A percentile compares a stretch with the other conserved stretches of the same genome.
phyloP scores from a whole-genome alignment of 1,140 invertebrate species.

The Maconellicoccus hirsutus region DNA sequence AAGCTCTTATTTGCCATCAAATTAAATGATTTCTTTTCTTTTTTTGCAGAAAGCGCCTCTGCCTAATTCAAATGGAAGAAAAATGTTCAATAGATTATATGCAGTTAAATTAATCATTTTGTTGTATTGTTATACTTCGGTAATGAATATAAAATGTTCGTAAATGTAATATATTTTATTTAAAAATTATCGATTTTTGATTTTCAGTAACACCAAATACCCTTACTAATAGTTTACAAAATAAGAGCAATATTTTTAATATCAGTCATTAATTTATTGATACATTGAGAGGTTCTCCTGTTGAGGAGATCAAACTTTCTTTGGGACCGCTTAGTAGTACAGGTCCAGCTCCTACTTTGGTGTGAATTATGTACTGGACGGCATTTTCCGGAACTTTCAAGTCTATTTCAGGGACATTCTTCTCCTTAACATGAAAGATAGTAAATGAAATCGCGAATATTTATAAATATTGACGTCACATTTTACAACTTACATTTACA shows the following conservation, averaged over 20 bases:
- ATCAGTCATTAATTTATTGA: neutral
- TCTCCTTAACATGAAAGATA: neutral
- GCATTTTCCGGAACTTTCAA: slow-evolving; percentile 36
- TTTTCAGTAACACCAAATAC: neutral
- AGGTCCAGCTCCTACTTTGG: slow-evolving; percentile 61
- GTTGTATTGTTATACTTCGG: too few species aligned
- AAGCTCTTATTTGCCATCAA: too few species aligned
- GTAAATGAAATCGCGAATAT: neutral
- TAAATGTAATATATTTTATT: too few species aligned
- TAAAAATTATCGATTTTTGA: too few species aligned
- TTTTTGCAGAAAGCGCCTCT: too few species aligned
- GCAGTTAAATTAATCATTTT: too few species aligned
- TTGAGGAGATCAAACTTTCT: slow-evolving; percentile 44
- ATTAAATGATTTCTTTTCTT: too few species aligned
- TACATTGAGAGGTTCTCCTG: slow-evolving; percentile 36
- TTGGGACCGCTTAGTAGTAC: slow-evolving; percentile 38
- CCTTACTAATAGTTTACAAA: neutral
- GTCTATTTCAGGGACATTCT: neutral
- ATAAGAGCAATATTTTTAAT: too few species aligned
- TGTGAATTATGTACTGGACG: slow-evolving; percentile 72
- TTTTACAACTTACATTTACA: neutral
- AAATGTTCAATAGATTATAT: too few species aligned
- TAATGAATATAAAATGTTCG: too few species aligned
- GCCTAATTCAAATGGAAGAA: too few species aligned
- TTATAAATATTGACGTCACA: neutral